Base-by-base conservation (phyloP, 2,113 vertebrate genomes). In the Zootoca vivipara region DNA sequence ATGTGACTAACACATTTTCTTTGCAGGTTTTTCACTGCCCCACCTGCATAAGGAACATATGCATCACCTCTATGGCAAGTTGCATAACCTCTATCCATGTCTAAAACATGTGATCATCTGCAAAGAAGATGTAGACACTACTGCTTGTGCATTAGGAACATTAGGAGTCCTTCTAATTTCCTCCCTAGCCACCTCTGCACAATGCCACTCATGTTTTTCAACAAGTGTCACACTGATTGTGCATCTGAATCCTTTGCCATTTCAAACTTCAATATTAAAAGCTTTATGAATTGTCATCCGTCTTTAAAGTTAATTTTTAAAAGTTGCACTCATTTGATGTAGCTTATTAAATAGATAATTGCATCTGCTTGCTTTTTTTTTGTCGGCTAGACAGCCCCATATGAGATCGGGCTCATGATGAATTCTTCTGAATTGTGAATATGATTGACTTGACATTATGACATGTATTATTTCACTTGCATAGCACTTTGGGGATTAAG, bases 361-460 rank as follows among this genome's bases (percentile, higher is more conserved):
- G 75, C 82, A 90, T 92, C 82, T 92, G 83, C 89, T 92, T 87
- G 6, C 28, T 20, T n/a, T 73, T 35, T 74, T 91, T 95, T 94
- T 93, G 93, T 92, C 95, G 93, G 91, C 62, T 89, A 74, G 86
- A 87, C 75, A 89, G 78, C 91, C 82, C 64, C 89, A 91, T 91
- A 85, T 89, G 65, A 70, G 87, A 65, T 86, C 80, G 73, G 40
- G 93, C 85, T 92, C 62, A 62, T 4, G 0, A 95, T 92, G 38
- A 82, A 95, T 85, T 82, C 58, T 89, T 95, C 93, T 89, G 91
- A 93, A 94, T 96, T 92, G 91, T 93, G 95, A 96, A 96, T 96
- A 90, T 91, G 84, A 96, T 92, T 94, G 92, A 95, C 94, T 93
- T 93, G 87, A 89, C 93, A 93, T 89, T 92, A 93, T 89, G 89